Conservation (phyloP, 2,797 vertebrate species). For the Miichthys miiuy region DNA sequence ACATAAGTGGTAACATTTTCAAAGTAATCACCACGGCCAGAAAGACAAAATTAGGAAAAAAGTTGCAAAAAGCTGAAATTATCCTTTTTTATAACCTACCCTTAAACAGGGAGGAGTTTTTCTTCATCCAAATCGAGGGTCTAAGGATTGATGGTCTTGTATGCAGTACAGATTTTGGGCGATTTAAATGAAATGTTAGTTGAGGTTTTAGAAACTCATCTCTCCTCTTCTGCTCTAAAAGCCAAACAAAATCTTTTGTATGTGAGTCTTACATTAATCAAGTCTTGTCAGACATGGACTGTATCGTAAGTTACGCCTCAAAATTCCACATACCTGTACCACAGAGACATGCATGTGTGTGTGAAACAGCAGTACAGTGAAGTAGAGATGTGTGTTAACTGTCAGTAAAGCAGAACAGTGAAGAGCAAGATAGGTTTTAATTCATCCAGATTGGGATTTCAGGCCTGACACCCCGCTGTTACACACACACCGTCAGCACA, state of each 20-base stretch:
- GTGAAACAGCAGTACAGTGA: not conserved
- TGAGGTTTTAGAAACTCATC: not conserved
- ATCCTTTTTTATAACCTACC: slow-evolving; percentile 5
- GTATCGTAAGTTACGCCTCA: slow-evolving; percentile 2
- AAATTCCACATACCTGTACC: slow-evolving; percentile 11
- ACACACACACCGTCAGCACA: slow-evolving; percentile 70
- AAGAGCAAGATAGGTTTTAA: slow-evolving; percentile 55
- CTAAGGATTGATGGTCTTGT: not conserved
- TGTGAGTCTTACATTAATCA: slow-evolving; percentile 13
- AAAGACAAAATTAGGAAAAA: not conserved
- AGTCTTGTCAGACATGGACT: not conserved
- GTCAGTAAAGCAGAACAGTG: slow-evolving; percentile 51
- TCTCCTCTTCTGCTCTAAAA: not conserved
- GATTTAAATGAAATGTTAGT: slow-evolving; percentile 3
- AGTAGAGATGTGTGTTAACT: slow-evolving; percentile 30
- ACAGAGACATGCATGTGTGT: slow-evolving; percentile 7
- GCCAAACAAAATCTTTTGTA: slow-evolving; percentile 19
- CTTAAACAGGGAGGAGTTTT: not conserved
- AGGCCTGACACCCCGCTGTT: slow-evolving; percentile 62
- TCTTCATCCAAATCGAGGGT: not conserved
- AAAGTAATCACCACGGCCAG: not conserved
- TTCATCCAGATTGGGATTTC: slow-evolving; percentile 74
- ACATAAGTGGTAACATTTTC: slow-evolving; percentile 3
- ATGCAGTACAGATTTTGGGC: not conserved
- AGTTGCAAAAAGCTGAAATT: slow-evolving; percentile 1